These are phyloP conservation scores for Pachycephus smyrnensis DNA, from an alignment of 2,888 invertebrate species.

Conservation along the genomic window DNA sequence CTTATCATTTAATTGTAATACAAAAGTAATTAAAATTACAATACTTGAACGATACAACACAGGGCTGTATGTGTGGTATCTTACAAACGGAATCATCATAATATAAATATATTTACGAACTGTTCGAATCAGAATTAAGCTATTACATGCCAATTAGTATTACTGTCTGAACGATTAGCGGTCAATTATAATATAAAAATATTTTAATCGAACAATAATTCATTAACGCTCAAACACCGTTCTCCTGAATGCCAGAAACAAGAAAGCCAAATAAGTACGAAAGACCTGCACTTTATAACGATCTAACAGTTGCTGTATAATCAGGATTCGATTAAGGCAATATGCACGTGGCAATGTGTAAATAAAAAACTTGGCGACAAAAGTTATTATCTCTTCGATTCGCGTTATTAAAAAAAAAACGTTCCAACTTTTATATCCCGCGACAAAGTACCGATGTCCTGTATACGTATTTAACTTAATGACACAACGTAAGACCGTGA, in stretches of 20 bases:
- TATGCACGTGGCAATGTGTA: too few species aligned
- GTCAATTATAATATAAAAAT: not conserved
- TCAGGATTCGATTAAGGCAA: too few species aligned
- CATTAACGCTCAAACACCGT: not conserved
- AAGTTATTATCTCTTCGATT: too few species aligned
- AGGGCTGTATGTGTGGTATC: not conserved
- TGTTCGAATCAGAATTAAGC: not conserved
- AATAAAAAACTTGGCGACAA: too few species aligned
- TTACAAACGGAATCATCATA: not conserved
- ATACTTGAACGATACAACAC: constrained; percentile 21
- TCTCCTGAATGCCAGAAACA: not conserved
- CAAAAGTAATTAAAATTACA: constrained; percentile 46
- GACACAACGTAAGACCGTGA: too few species aligned
- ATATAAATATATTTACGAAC: not conserved
- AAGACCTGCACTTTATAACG: too few species aligned
- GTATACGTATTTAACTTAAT: too few species aligned
- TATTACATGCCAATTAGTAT: not conserved
- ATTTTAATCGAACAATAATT: not conserved
- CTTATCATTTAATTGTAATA: constrained; percentile 18
- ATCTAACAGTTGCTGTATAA: too few species aligned
- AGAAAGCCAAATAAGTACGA: too few species aligned
- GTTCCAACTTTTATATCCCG: too few species aligned
- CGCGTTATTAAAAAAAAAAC: too few species aligned
- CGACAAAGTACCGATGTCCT: too few species aligned
- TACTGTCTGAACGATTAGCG: not conserved